phyloP scores from a whole-genome alignment of 2,888 invertebrate genomes.

The Agrochola macilenta region DNA sequence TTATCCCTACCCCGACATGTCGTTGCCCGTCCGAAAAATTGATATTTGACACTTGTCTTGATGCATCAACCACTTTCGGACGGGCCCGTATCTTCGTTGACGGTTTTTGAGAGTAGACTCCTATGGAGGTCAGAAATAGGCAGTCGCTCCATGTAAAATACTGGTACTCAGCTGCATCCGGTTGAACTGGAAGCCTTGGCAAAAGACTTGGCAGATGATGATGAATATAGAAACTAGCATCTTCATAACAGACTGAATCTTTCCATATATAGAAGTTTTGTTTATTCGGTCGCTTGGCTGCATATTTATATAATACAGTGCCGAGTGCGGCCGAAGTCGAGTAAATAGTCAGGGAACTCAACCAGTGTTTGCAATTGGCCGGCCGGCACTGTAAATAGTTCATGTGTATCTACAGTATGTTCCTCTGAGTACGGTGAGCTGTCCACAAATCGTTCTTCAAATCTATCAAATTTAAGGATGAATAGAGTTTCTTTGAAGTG shows the following conservation, averaged over 20 bases:
- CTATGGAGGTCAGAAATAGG: too few species aligned
- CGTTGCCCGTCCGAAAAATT: too few species aligned
- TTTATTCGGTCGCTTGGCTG: constrained; percentile 64
- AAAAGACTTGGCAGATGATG: not conserved
- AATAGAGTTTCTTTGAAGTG: not conserved
- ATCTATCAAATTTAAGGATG: constrained; percentile 2
- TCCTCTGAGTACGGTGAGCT: constrained; percentile 22
- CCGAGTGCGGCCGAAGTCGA: constrained; percentile 57
- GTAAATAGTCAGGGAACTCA: constrained; percentile 66
- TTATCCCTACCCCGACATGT: too few species aligned
- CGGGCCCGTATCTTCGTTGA: too few species aligned
- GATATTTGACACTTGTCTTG: too few species aligned
- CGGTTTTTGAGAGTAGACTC: too few species aligned
- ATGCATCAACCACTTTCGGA: too few species aligned
- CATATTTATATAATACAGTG: constrained; percentile 71
- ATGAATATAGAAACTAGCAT: not conserved
- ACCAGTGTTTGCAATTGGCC: constrained; percentile 62
- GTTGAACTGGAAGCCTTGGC: too few species aligned
- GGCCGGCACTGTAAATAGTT: constrained; percentile 59
- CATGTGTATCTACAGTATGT: constrained; percentile 34
- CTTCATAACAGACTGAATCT: not conserved
- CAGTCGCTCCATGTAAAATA: too few species aligned
- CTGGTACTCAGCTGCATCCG: too few species aligned
- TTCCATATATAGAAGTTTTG: constrained; percentile 47
- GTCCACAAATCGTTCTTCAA: constrained; percentile 10